Conservation (phyloP, 2,888 invertebrate species). For the Acrobasis repandana region DNA sequence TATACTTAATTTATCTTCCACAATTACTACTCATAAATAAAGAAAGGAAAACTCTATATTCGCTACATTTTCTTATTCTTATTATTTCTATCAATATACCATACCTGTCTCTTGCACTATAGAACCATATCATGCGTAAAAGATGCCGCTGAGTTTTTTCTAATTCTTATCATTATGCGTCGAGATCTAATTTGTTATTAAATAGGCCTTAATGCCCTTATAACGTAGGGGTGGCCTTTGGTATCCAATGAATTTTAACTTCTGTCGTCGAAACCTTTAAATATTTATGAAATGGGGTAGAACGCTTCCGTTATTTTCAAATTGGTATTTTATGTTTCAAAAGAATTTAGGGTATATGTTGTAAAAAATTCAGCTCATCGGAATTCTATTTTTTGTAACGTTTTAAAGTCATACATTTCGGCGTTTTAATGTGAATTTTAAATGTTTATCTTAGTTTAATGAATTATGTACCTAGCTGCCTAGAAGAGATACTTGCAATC, state of each 20-base stretch:
- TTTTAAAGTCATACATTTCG: neutral
- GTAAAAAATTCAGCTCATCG: constrained; percentile 4
- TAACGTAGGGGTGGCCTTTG: constrained; percentile 63
- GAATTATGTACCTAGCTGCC: too few relatives aligned
- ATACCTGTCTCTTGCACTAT: constrained; percentile 8
- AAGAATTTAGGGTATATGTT: constrained; percentile 10
- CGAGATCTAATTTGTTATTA: constrained; percentile 78
- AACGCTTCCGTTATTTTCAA: constrained; percentile 52
- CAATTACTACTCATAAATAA: too few relatives aligned
- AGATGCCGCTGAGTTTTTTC: constrained; percentile 38
- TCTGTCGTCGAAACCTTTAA: constrained; percentile 63
- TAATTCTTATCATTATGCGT: constrained; percentile 55
- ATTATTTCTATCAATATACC: neutral
- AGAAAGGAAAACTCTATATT: too few relatives aligned
- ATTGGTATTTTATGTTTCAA: constrained; percentile 31
- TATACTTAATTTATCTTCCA: too few relatives aligned
- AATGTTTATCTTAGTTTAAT: neutral
- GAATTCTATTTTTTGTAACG: neutral
- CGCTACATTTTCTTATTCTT: too few relatives aligned
- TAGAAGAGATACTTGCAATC: too few relatives aligned
- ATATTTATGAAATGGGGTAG: constrained; percentile 60
- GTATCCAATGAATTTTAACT: constrained; percentile 76
- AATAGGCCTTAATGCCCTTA: constrained; percentile 74
- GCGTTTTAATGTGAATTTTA: neutral
- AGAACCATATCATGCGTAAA: constrained; percentile 41